Base-by-base conservation (phyloP, 2,888 invertebrate species). In the Leucophenga maculata region DNA sequence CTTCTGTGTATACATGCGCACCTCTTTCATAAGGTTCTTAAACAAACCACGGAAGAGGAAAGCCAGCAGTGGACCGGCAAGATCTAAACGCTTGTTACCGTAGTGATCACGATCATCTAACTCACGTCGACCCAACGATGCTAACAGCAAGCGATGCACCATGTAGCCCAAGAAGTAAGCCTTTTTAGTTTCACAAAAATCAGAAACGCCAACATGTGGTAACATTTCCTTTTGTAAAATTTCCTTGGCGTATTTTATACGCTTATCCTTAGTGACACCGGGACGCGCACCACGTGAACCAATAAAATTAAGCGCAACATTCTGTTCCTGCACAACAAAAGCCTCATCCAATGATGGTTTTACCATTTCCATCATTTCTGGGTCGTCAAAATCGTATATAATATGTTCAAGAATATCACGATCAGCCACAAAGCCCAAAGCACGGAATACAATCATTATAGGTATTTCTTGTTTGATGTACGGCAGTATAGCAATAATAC, bases 291-390 rank as follows among this genome's bases (percentile, higher is more conserved):
- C 99, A 88, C 99, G 93, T 11, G 98, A 94, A 76, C 99, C 99
- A 84, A 99, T 99, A 83, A 99, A 99, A 89, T 98, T 99, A 18
- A 99, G 90, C 0, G 99, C 99, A 3, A 99, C 98, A 90, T 96
- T 98, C 88, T 99, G 99, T 87, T 99, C 99, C 89, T 99, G 99
- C 78, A 99, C 97, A 0, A 99, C 99, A 89, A 99, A 99, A 55
- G 99, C 99, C 90, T 99, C 99, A 89, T 99, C 99, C 69, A 99
- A 90, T 0, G 99, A 99, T 0, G 99, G 99, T 88, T 99, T 99
- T 0, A 98, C 98, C 98, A 99, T 99, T 92, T 99, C 99, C 99
- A 99, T 99, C 98, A 99, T 99, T 91, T 99, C 99, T 8, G 98
- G 99, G 89, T 99, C 99, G 89, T 99, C 98, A 90, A 99, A 99